These are phyloP conservation scores for Opisthograptis luteolata DNA, from an alignment of 2,888 invertebrate species.

Conservation along the genomic window DNA sequence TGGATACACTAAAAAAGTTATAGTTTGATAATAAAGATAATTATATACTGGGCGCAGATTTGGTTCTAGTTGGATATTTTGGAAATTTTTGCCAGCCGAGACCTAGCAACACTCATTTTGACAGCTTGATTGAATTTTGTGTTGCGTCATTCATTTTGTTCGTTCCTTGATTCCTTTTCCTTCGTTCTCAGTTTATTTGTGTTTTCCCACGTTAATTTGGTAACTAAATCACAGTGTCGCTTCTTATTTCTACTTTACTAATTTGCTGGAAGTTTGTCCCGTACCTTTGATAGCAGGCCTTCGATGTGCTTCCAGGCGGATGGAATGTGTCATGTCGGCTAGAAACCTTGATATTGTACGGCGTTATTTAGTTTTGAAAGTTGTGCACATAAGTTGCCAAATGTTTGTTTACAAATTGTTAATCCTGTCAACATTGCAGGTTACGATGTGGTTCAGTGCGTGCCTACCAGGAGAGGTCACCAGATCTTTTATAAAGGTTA, in stretches of 20 bases:
- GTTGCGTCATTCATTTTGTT: conserved; percentile 55
- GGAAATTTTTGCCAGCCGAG: too few species aligned
- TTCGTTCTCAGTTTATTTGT: conserved; percentile 48
- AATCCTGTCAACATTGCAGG: conserved; percentile 55
- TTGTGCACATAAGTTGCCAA: conserved; percentile 10
- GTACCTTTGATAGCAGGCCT: conserved; percentile 6
- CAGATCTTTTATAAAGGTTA: conserved; percentile 77
- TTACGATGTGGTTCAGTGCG: conserved; percentile 75
- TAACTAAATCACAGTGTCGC: conserved; percentile 15
- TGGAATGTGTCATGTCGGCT: conserved; percentile 32
- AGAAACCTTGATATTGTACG: conserved; percentile 30
- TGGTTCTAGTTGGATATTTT: too few species aligned
- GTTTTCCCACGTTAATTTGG: conserved; percentile 56
- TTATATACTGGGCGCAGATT: too few species aligned
- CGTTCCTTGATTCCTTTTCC: conserved; percentile 32
- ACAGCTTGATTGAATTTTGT: conserved; percentile 42
- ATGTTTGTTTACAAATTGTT: conserved; percentile 35
- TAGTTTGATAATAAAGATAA: too few species aligned
- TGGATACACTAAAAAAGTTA: too few species aligned
- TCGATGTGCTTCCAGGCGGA: conserved; percentile 15
- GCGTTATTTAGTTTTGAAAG: conserved; percentile 16
- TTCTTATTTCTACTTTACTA: conserved; percentile 19
- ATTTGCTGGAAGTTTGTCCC: conserved; percentile 17
- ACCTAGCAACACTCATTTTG: too few species aligned
- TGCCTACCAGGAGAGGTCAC: conserved; percentile 76